Base-by-base conservation (phyloP, 2,797 vertebrate genomes). In the Rallus crepitans region DNA sequence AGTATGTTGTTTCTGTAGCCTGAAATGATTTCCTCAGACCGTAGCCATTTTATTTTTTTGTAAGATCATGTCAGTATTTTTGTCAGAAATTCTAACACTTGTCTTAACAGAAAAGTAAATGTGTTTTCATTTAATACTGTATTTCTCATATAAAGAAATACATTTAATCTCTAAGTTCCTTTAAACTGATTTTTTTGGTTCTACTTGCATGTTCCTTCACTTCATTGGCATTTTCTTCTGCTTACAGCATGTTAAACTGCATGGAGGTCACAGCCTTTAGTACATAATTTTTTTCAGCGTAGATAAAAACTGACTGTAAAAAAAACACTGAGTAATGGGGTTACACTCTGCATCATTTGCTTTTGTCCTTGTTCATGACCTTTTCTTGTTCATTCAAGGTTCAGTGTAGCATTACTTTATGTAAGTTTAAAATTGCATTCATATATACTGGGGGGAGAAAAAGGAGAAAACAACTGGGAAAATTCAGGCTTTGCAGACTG, bases 361-460 rank as follows among this genome's bases (percentile, higher is more conserved):
- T 75, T 92, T 92, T 85, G 64, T 95, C 90, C 57, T 96, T 91
- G 83, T 93, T 90, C 57, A 31, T 87, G 81, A 90, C 83, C 86
- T 92, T 73, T 73, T 76, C 66, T 77, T 86, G 71, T 79, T 96
- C 68, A 23, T 89, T 94, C 77, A 81, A 81, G 81, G 71, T 60
- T 90, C 28, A 61, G 40, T 27, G 45, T 82, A 80, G 47, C 60
- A 42, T 72, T 72, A 39, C 17, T 63, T 73, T 7, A 35, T 40
- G 9, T 33, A 27, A 77, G 35, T 80, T 90, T 40, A 83, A 82
- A 90, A 59, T 42, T 30, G 15, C 8, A 3, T 48, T 94, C 70
- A 8, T 45, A 4, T 66, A 28, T 40, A 31, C 16, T 33, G 63
- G 83, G 7, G 63, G 83, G 6, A 71, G 59, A 75, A 52, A 63